phyloP scores from a whole-genome alignment of 2,113 vertebrate species.

The Suncus etruscus region DNA sequence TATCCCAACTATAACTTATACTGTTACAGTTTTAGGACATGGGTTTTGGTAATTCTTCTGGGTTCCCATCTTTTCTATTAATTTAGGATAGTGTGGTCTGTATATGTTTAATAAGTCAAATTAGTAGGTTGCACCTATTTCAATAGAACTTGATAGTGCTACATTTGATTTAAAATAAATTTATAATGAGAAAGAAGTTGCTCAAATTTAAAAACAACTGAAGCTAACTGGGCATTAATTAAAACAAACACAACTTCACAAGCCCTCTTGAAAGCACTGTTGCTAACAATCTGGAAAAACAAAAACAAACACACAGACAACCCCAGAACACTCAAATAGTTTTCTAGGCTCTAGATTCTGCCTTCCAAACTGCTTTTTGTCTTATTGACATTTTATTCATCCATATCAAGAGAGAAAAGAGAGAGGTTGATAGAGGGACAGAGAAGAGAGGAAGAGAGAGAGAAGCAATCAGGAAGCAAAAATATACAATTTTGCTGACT shows the following conservation, averaged over 20 bases:
- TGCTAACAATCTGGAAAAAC: neutral
- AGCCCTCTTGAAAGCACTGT: neutral
- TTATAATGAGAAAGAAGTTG: neutral
- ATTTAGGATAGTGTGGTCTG: neutral
- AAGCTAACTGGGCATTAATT: neutral
- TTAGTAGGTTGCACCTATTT: neutral
- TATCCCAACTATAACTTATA: neutral
- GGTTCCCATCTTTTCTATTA: neutral
- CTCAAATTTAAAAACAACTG: slow-evolving; percentile 49
- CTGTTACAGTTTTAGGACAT: slow-evolving; percentile 27
- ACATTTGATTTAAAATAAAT: slow-evolving; percentile 22
- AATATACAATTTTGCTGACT: neutral
- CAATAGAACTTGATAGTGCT: slow-evolving; percentile 19
- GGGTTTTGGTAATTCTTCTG: slow-evolving; percentile 9
- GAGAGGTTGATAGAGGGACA: neutral
- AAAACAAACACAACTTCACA: slow-evolving; percentile 28
- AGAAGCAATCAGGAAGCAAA: neutral
- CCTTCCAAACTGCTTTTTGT: neutral
- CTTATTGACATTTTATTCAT: neutral
- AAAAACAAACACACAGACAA: neutral
- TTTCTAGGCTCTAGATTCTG: neutral
- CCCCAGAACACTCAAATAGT: neutral
- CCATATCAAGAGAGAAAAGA: neutral
- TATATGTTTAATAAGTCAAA: neutral
- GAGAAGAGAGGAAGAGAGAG: neutral